Conservation (phyloP, 1,140 invertebrate genomes). For the Magallana gigas region DNA sequence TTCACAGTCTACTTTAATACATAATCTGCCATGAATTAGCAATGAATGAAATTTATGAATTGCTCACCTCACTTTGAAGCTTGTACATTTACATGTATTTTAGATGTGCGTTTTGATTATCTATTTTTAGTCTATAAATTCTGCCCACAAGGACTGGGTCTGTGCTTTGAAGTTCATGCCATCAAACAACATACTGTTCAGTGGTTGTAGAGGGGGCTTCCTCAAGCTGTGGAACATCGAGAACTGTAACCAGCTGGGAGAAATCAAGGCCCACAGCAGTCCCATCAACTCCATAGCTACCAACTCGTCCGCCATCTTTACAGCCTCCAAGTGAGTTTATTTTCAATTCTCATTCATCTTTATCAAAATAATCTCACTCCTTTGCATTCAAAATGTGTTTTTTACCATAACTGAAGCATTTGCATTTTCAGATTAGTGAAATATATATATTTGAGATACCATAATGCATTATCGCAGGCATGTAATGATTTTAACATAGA, state of each 20-base stretch:
- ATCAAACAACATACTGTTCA: conserved; percentile 83
- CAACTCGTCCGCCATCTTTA: conserved; percentile 88
- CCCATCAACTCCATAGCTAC: conserved; percentile 89
- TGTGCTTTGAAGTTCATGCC: conserved; percentile 87
- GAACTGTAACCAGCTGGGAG: conserved; percentile 84
- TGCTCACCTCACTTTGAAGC: too few relatives aligned
- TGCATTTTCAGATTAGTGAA: conserved; percentile 8
- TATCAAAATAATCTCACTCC: background rate
- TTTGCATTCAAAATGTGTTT: background rate
- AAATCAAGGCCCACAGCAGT: conserved; percentile 87
- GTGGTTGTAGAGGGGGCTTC: conserved; percentile 88
- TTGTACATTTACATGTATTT: too few relatives aligned
- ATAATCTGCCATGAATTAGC: too few relatives aligned
- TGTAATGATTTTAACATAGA: background rate
- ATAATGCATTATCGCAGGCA: conserved; percentile 14
- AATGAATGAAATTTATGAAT: too few relatives aligned
- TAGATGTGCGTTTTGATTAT: background rate
- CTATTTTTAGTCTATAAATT: conserved; percentile 87
- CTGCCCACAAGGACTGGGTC: conserved; percentile 94
- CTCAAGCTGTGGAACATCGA: conserved; percentile 87
- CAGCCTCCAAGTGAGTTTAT: conserved; percentile 83
- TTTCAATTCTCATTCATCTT: conserved; percentile 14
- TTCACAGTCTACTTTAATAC: too few relatives aligned
- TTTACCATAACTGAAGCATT: background rate
- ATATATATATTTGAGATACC: background rate